phyloP scores from a whole-genome alignment of 2,113 vertebrate species.

The Albula glossodonta region DNA sequence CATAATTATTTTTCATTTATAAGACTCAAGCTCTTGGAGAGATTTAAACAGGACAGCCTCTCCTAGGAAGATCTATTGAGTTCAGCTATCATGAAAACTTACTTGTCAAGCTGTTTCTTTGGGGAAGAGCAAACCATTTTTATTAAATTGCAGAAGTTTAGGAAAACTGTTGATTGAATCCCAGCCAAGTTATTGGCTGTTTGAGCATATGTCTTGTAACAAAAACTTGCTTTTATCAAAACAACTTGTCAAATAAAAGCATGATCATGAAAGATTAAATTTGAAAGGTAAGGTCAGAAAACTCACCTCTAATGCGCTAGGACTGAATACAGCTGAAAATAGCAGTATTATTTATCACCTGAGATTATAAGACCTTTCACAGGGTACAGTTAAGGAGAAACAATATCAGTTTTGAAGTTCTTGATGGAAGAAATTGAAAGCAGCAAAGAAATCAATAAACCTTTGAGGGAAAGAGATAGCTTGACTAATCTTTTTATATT shows the following conservation, averaged over 20 bases:
- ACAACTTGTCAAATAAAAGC: constrained; percentile 56
- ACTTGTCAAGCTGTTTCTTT: too few relatives aligned
- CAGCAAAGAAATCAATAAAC: constrained; percentile 61
- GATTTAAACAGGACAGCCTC: too few relatives aligned
- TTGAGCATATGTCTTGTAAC: neutral
- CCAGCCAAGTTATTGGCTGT: neutral
- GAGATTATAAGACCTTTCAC: constrained; percentile 44
- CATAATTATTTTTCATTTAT: too few relatives aligned
- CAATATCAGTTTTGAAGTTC: constrained; percentile 5
- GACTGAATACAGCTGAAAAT: constrained; percentile 51
- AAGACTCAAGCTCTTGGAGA: too few relatives aligned
- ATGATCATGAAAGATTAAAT: constrained; percentile 49
- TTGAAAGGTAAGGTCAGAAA: constrained; percentile 62
- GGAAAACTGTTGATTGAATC: too few relatives aligned
- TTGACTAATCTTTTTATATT: constrained; percentile 57
- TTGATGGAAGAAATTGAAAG: constrained; percentile 37
- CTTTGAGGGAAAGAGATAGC: constrained; percentile 57
- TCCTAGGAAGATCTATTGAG: too few relatives aligned
- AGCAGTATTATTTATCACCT: constrained; percentile 63
- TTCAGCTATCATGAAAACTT: too few relatives aligned
- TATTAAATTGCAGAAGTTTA: too few relatives aligned
- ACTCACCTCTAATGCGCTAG: constrained; percentile 61
- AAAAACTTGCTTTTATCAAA: constrained; percentile 7
- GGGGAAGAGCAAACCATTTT: too few relatives aligned
- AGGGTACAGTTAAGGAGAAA: constrained; percentile 23